These are phyloP conservation scores for Pachliopta kotzebuea DNA, from an alignment of 2,888 invertebrate species.

Conservation along the genomic window DNA sequence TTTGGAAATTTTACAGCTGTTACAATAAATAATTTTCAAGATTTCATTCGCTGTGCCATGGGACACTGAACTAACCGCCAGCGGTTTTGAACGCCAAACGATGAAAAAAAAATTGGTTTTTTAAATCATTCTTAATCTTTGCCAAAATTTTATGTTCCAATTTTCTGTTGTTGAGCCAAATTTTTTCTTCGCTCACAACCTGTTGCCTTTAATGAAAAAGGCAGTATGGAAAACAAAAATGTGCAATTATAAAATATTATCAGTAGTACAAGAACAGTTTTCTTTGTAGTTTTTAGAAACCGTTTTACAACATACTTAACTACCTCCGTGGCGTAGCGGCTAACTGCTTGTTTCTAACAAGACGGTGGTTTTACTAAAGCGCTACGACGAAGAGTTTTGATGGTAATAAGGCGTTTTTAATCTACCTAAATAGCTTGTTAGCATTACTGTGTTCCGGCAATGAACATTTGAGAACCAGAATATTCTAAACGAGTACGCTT, in stretches of 20 bases:
- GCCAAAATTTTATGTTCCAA: slow-evolving; percentile 13
- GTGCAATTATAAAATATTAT: background rate
- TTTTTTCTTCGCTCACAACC: slow-evolving; percentile 25
- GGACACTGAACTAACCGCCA: background rate
- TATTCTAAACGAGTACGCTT: too few species aligned
- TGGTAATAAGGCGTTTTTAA: too few species aligned
- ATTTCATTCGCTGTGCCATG: background rate
- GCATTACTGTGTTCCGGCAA: too few species aligned
- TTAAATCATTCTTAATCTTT: slow-evolving; percentile 9
- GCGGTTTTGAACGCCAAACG: background rate
- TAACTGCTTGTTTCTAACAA: too few species aligned
- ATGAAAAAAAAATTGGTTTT: background rate
- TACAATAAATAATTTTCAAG: slow-evolving; percentile 2
- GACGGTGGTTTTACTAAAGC: too few species aligned
- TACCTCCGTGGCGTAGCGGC: background rate
- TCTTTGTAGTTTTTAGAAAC: background rate
- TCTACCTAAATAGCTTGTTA: too few species aligned
- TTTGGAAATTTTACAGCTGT: background rate
- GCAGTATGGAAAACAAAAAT: slow-evolving; percentile 7
- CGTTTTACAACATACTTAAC: background rate
- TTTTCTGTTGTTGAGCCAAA: slow-evolving; percentile 20
- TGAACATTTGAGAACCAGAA: too few species aligned
- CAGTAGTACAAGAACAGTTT: background rate
- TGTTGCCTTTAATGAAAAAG: slow-evolving; percentile 24
- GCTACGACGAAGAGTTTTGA: too few species aligned